Percentiles rank a stretch among this genome's conserved stretches.
Conservation (phyloP, 2,888 invertebrate species). For the Apamea epomidion region DNA sequence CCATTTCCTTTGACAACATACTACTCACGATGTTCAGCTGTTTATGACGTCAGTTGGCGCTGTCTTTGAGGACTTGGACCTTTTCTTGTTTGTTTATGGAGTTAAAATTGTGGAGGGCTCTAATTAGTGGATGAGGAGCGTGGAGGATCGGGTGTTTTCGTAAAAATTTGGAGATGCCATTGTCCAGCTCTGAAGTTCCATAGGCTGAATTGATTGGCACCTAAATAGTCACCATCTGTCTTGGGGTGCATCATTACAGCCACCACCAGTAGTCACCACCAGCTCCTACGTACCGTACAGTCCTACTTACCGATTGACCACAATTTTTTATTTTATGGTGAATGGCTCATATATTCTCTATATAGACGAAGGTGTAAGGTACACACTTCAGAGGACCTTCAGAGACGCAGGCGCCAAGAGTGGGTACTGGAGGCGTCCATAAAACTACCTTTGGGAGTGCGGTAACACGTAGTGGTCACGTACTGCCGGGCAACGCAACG, state of each 20-base stretch:
- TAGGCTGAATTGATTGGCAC: neutral
- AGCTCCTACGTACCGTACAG: too few relatives aligned
- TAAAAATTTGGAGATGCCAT: neutral
- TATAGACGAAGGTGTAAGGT: neutral
- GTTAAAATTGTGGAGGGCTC: neutral
- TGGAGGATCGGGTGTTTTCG: neutral
- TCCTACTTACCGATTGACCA: too few relatives aligned
- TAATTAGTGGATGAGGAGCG: neutral
- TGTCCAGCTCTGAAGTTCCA: neutral
- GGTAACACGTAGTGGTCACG: slow-evolving; percentile 19
- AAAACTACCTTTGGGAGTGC: neutral
- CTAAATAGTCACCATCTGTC: neutral
- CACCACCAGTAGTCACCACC: neutral
- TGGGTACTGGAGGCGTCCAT: neutral
- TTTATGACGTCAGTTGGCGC: slow-evolving; percentile 15
- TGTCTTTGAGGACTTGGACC: neutral
- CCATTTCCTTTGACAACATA: slow-evolving; percentile 51
- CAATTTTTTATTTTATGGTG: too few relatives aligned
- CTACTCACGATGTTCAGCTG: slow-evolving; percentile 28
- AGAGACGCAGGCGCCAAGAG: neutral
- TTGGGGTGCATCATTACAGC: neutral
- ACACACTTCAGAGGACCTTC: neutral
- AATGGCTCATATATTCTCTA: too few relatives aligned
- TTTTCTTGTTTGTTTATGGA: slow-evolving; percentile 23
- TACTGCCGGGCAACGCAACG: neutral